Evolutionary conservation across 2,888 invertebrate genomes (phyloP).

Genomic region (Hermaeophaga mercurialis): DNA sequence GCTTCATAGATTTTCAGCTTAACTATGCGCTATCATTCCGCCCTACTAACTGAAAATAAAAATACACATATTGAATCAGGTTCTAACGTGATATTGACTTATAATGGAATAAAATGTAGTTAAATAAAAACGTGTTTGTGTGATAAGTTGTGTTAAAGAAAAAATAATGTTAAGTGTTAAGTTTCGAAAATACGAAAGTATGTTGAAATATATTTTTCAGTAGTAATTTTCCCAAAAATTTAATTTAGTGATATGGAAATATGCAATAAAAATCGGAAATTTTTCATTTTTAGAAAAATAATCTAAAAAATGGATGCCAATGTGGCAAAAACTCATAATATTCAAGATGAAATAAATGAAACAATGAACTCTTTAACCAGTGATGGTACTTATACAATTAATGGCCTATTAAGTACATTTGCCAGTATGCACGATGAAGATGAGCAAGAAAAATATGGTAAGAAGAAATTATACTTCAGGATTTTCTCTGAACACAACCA

Average conservation of each 20-base stretch:
- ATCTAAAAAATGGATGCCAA: constrained; percentile 30
- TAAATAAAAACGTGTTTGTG: not conserved
- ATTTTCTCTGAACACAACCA: no score
- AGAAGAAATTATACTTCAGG: no score
- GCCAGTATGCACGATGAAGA: constrained; percentile 30
- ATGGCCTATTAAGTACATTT: constrained; percentile 36
- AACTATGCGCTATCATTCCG: constrained; percentile 9
- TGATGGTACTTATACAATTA: constrained; percentile 34
- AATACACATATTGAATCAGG: constrained; percentile 19
- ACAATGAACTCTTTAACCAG: constrained; percentile 30
- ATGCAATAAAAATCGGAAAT: no score
- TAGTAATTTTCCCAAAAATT: no score
- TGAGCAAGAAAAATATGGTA: constrained; percentile 38
- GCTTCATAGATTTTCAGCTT: constrained; percentile 32
- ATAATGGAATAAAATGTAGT: constrained; percentile 7
- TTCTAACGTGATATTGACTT: no score
- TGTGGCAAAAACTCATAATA: constrained; percentile 23
- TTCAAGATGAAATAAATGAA: constrained; percentile 33
- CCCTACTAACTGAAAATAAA: constrained; percentile 22
- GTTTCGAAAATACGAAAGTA: no score
- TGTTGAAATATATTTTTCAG: no score
- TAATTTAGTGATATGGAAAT: no score
- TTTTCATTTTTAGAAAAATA: not conserved
- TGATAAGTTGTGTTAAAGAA: not conserved
- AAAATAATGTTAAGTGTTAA: not conserved